Conservation (phyloP, 2,888 invertebrate species). For the Pasiphila rectangulata region DNA sequence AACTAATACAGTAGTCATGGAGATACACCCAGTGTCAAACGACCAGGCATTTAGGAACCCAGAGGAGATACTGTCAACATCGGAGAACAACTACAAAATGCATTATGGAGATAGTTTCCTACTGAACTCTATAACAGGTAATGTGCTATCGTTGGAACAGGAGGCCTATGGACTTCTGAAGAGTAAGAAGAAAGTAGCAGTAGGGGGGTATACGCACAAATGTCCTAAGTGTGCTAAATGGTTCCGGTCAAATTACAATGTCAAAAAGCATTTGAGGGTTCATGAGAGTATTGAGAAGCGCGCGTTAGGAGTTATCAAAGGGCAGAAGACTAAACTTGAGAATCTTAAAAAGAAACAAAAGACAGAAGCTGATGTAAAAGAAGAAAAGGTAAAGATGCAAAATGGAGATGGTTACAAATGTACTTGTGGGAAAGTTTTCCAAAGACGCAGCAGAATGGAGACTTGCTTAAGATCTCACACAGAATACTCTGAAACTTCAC, state of each 20-base stretch:
- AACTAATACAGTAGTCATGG: constrained; percentile 66
- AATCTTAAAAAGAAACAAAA: constrained; percentile 13
- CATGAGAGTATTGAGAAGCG: constrained; percentile 61
- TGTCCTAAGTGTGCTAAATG: constrained; percentile 62
- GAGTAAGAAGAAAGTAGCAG: constrained; percentile 43
- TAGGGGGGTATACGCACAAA: constrained; percentile 25
- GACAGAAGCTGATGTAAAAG: constrained; percentile 23
- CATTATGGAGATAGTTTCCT: constrained; percentile 57
- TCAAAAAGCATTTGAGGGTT: constrained; percentile 55
- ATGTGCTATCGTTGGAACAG: constrained; percentile 64
- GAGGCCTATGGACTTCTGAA: constrained; percentile 64
- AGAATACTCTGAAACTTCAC: constrained; percentile 41
- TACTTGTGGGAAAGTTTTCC: constrained; percentile 62
- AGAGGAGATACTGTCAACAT: constrained; percentile 64
- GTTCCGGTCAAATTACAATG: constrained; percentile 35
- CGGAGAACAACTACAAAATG: constrained; percentile 36
- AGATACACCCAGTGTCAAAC: constrained; percentile 55
- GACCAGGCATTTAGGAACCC: constrained; percentile 47
- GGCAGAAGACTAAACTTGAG: constrained; percentile 38
- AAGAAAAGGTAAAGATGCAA: constrained; percentile 28
- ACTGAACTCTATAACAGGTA: constrained; percentile 71
- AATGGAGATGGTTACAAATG: constrained; percentile 63
- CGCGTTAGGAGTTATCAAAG: constrained; percentile 51
- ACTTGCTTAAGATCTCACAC: constrained; percentile 67
- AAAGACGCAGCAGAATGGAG: constrained; percentile 63